A percentile compares a stretch with the other conserved stretches of the same genome.
These are phyloP conservation scores for Schizothorax lantsangensis DNA, from an alignment of 2,797 vertebrate genomes.

Conservation along the genomic window DNA sequence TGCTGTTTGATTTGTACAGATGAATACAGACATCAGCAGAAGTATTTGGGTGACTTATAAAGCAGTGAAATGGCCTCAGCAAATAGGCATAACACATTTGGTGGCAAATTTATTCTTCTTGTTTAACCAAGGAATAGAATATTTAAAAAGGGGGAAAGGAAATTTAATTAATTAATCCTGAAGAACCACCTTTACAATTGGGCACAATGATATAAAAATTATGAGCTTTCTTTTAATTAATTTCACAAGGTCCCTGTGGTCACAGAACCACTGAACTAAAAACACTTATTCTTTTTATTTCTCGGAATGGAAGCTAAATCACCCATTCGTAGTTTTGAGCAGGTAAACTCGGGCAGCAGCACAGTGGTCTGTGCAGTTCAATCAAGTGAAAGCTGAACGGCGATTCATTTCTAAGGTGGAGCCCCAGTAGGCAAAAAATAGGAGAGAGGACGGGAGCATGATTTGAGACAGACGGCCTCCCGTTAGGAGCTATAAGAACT, in stretches of 20 bases:
- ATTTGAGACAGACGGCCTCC: constrained; percentile 24
- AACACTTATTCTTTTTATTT: constrained; percentile 20
- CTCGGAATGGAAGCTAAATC: constrained; percentile 16
- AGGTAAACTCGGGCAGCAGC: not conserved
- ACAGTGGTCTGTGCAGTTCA: constrained; percentile 19
- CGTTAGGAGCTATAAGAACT: not conserved
- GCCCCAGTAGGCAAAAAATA: constrained; percentile 25
- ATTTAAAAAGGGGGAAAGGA: not conserved
- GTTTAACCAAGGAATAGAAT: not conserved
- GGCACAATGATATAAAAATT: not conserved
- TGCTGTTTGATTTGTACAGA: not conserved
- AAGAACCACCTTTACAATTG: constrained; percentile 11
- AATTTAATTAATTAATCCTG: not conserved
- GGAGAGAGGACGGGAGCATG: not conserved
- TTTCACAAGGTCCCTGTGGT: constrained; percentile 38
- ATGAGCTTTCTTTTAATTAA: constrained; percentile 22
- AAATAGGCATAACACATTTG: not conserved
- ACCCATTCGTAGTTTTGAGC: not conserved
- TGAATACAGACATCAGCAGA: not conserved
- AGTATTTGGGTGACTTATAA: not conserved
- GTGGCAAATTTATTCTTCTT: not conserved
- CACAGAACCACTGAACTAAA: constrained; percentile 32
- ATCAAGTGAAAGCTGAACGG: constrained; percentile 2
- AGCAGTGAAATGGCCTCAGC: not conserved
- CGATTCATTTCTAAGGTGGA: constrained; percentile 26